Percentiles rank a stretch among this genome's conserved stretches.
Evolutionary conservation across 2,888 invertebrate genomes (phyloP).

Genomic region (Microplitis deprimator): DNA sequence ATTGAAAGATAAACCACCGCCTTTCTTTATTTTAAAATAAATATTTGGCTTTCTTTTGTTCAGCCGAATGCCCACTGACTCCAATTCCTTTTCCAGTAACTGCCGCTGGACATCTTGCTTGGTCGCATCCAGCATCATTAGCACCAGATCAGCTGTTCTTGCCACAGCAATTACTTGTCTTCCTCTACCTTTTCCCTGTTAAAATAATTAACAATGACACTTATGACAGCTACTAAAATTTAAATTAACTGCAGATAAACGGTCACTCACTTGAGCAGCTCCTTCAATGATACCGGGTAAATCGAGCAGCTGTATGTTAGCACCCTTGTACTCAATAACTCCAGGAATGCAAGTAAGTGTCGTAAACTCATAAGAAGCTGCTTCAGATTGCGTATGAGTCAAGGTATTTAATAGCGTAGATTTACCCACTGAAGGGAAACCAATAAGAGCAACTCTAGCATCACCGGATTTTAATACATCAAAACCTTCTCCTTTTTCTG

Average conservation of each 20-base stretch:
- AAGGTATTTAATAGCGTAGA: constrained; percentile 95
- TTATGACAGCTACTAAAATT: not conserved
- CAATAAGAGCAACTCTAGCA: constrained; percentile 97
- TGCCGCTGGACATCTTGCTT: constrained; percentile 97
- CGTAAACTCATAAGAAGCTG: constrained; percentile 98
- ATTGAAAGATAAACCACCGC: constrained; percentile 97
- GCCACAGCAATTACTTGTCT: constrained; percentile 98
- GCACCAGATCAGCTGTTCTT: constrained; percentile 95
- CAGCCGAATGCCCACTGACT: constrained; percentile 96
- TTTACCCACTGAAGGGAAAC: constrained; percentile 99
- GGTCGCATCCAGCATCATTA: constrained; percentile 99
- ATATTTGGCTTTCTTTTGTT: constrained; percentile 97
- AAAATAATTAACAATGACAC: constrained; percentile 5
- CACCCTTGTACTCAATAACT: constrained; percentile 98
- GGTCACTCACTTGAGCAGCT: constrained; percentile 82
- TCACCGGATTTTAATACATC: constrained; percentile 99
- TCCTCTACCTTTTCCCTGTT: constrained; percentile 87
- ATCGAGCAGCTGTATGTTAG: constrained; percentile 98
- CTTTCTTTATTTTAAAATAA: constrained; percentile 97
- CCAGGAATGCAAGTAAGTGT: constrained; percentile 99
- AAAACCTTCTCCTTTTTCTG: constrained; percentile 97
- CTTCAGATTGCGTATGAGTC: constrained; percentile 96
- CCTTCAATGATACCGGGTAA: constrained; percentile 99
- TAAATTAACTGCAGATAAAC: not conserved
- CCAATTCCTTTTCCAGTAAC: constrained; percentile 93